Base-by-base conservation (phyloP, 2,113 vertebrate species). In the Mungos mungo region DNA sequence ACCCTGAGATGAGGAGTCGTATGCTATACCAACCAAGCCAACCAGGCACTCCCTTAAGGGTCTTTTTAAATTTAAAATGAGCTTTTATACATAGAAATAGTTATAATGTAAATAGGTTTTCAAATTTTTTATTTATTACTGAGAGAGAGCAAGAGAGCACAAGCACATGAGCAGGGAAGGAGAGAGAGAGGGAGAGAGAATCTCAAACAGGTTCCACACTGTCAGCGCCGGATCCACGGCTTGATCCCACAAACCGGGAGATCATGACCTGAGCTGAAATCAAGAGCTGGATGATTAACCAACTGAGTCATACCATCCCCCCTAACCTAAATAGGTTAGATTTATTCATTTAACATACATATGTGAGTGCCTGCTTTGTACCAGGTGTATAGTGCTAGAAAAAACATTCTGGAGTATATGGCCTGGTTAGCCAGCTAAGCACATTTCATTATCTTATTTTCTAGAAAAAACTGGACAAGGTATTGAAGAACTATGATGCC, bases 401-500 rank as follows among this genome's bases (percentile, higher is more conserved):
- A 52, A 13, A 69, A 12, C n/a, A 23, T 14, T 80, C 54, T 57
- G 15, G 54, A 60, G 29, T 13, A 27, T 3, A 0, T 19, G 47
- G 23, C 57, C 79, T 63, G 18, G 60, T n/a, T 88, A 16, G 79
- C 35, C 29, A 45, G 10, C 60, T 52, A 80, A 86, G 45, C n/a
- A 27, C 4, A 6, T 57, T 18, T 95, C 31, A 71, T 94, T 35
- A 25, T 97, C 18, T 92, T 97, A 33, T 96, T 98, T 98, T 95
- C 81, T 90, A 99, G 99, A 99, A 99, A 87, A 99, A 99, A 98
- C 98, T 99, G 60, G 98, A 99, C 97, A 98, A 94, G 25, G 98
- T 99, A 19, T 52, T 99, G 93, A 99, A 99, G 97, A 99, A 99
- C 91, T 99, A 99, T 29, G 99, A 99, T 68, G 45, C 80, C 19